A percentile compares a stretch with the other conserved stretches of the same genome.
phyloP scores from a whole-genome alignment of 2,797 vertebrate genomes.

The Sandelia bainsii region DNA sequence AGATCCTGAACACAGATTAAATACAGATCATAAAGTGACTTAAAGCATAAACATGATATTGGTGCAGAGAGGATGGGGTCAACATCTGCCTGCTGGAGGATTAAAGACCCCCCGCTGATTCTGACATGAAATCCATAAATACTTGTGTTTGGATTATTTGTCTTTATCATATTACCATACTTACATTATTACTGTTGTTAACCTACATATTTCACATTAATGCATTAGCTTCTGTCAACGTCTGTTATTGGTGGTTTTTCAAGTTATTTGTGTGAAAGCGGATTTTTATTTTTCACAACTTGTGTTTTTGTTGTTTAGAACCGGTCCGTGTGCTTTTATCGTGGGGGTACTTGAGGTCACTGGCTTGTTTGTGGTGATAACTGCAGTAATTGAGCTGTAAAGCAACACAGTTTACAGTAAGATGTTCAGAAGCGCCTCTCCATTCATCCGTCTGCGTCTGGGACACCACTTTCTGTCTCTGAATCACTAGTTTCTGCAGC shows the following conservation, averaged over 20 bases:
- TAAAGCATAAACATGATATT: constrained; percentile 3
- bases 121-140: constrained; percentile 54
- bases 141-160: constrained; percentile 60
- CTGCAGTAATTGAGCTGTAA: background rate
- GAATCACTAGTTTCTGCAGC: background rate
- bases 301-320: constrained; percentile 2
- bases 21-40: constrained; percentile 34
- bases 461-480: background rate
- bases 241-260: background rate
- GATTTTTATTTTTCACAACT: background rate
- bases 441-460: background rate
- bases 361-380: background rate
- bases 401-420: background rate
- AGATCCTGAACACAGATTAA: constrained; percentile 39
- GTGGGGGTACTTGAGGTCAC: background rate
- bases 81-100: constrained; percentile 62
- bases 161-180: constrained; percentile 53
- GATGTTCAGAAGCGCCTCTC: too few species aligned
- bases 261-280: background rate
- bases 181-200: constrained; percentile 68
- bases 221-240: constrained; percentile 40
- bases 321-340: background rate
- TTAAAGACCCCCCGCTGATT: constrained; percentile 37
- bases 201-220: constrained; percentile 68
- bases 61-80: background rate